phyloP scores from a whole-genome alignment of 2,888 invertebrate genomes.

The Drosophila neonasuta region DNA sequence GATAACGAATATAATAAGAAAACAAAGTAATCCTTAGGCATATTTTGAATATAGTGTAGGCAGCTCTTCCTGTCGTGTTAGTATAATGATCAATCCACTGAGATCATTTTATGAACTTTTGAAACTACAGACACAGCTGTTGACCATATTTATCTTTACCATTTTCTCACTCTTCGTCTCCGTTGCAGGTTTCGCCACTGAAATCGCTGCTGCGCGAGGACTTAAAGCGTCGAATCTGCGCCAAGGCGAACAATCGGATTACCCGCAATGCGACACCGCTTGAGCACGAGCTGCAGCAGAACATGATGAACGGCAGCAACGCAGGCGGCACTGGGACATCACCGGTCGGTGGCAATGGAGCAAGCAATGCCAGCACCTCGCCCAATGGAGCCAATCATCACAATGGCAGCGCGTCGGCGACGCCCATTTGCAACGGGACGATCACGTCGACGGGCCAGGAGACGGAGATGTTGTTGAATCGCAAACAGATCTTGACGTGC shows the following conservation, averaged over 20 bases:
- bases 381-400: constrained; percentile 3
- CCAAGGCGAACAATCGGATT: constrained; percentile 85
- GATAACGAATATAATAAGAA: too few relatives aligned
- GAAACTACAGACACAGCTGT: too few relatives aligned
- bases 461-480: constrained; percentile 82
- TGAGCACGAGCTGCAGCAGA: constrained; percentile 68
- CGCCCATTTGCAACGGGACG: constrained; percentile 84
- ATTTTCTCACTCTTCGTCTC: background rate
- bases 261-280: constrained; percentile 79
- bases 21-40: too few relatives aligned
- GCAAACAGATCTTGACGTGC: constrained; percentile 87
- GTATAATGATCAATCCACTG: too few relatives aligned
- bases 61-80: too few relatives aligned
- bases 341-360: background rate
- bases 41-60: too few relatives aligned
- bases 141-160: too few relatives aligned
- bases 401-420: constrained; percentile 75
- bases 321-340: constrained; percentile 28
- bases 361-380: background rate
- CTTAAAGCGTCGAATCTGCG: constrained; percentile 90
- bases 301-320: constrained; percentile 55
- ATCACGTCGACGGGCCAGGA: constrained; percentile 89
- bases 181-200: constrained; percentile 87
- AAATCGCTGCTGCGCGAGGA: constrained; percentile 93
- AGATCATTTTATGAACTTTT: too few relatives aligned